Base-by-base conservation (phyloP, 2,888 invertebrate genomes). In the Lysandra bellargus region DNA sequence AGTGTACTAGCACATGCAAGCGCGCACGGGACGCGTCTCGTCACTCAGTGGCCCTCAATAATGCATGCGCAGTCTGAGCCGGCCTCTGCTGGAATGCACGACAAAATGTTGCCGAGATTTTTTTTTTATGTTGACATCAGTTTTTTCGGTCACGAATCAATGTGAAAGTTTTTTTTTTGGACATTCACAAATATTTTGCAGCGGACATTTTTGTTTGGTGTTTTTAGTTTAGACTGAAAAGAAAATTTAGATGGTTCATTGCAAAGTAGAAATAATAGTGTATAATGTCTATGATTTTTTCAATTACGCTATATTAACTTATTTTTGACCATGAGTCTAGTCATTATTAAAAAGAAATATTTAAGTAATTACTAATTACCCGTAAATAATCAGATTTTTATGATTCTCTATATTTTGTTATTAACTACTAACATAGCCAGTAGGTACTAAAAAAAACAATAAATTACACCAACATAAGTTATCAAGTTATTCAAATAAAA, bases 1-100 rank as follows among this genome's bases (percentile, higher is more conserved):
- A 87, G 82, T 80, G 23, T 3, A 83, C 87, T 87, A 6, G 80
- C 80, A 80, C 76, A 69, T 83, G 37, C 30, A 61, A 88, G 87
- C 85, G 84, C 80, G 82, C 82, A 57, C 75, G n/a, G 79, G 83
- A 82, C 89, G 86, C 90, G 91, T 90, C 92, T 91, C 92, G 91
- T 93, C 93, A 93, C 93, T 93, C 93, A 93, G 91, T 86, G 89
- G 87, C 88, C 89, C 92, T 93, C 91, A 93, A 93, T 93, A 93
- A 93, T 93, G 90, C 90, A 93, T 88, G 88, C 86, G 87, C 88
- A 86, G 86, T 83, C 86, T 83, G 86, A 81, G 74, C 84, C 83
- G 84, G 86, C 85, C 85, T 85, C 83, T 85, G 84, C 85, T 87
- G 17, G 84, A 85, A 84, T 85, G 84, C 85, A 83, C 82, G 83